These are phyloP conservation scores for Cantharis lateralis DNA, from an alignment of 2,888 invertebrate genomes.

Conservation along the genomic window DNA sequence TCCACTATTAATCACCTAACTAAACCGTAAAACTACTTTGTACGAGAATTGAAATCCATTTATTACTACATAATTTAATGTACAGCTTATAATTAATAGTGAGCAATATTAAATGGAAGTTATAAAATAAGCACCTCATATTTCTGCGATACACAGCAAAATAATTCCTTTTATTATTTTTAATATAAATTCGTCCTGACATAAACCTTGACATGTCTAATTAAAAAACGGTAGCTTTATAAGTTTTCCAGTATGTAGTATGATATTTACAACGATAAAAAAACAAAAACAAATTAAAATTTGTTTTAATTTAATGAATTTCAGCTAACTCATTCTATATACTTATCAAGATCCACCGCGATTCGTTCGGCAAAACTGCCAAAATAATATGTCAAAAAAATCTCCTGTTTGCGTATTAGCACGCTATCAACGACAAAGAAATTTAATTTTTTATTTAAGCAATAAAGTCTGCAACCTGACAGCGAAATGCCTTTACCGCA, in stretches of 20 bases:
- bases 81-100: conserved; percentile 8
- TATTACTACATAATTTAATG: neutral
- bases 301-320: neutral
- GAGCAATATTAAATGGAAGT: conserved; percentile 3
- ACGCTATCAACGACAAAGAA: too few relatives aligned
- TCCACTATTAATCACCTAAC: neutral
- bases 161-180: conserved; percentile 8
- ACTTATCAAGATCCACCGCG: neutral
- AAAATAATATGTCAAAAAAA: neutral
- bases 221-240: neutral
- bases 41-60: neutral
- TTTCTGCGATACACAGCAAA: conserved; percentile 4
- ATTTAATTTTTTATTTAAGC: too few relatives aligned
- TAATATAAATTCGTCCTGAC: conserved; percentile 14
- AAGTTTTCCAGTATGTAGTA: neutral
- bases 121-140: conserved; percentile 14
- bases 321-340: neutral
- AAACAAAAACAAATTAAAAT: neutral
- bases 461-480: too few relatives aligned
- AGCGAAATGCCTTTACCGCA: too few relatives aligned
- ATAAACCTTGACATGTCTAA: conserved; percentile 3
- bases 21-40: neutral
- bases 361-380: neutral
- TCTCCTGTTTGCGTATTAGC: too few relatives aligned
- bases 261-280: neutral